A percentile compares a stretch with the other conserved stretches of the same genome.
phyloP scores from a whole-genome alignment of 2,113 vertebrate species.

The Lampris incognitus region DNA sequence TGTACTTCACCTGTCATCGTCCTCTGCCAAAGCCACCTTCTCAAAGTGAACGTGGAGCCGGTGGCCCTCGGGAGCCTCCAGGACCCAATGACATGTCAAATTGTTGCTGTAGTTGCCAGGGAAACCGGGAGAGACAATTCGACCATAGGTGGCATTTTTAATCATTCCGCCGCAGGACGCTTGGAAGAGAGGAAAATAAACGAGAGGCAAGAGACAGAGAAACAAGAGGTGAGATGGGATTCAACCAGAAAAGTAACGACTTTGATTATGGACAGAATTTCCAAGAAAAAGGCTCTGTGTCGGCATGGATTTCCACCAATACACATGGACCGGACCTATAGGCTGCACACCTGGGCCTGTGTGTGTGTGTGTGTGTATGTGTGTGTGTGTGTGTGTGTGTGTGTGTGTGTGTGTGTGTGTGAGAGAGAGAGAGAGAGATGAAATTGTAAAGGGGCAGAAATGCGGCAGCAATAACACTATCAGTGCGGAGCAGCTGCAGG shows the following conservation, averaged over 20 bases:
- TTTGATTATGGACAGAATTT: conserved; percentile 36
- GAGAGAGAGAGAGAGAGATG: conserved; percentile 11
- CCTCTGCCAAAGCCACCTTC: conserved; percentile 96
- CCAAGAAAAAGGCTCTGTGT: conserved; percentile 49
- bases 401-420: conserved; percentile 52
- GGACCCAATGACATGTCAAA: conserved; percentile 96
- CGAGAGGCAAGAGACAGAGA: conserved; percentile 32
- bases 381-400: conserved; percentile 56
- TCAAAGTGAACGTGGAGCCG: conserved; percentile 95
- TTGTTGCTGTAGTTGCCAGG: conserved; percentile 99
- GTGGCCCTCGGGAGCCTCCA: conserved; percentile 89
- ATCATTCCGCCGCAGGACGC: conserved; percentile 92
- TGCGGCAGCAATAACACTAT: conserved; percentile 67
- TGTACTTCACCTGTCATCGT: conserved; percentile 91
- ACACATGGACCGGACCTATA: conserved; percentile 56
- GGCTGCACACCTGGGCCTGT: conserved; percentile 53
- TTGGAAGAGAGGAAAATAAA: conserved; percentile 54
- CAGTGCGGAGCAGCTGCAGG: conserved; percentile 73
- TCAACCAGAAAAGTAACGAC: conserved; percentile 59
- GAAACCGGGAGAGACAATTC: conserved; percentile 92
- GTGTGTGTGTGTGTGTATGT: conserved; percentile 56
- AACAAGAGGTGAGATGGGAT: conserved; percentile 35
- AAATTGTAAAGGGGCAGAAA: conserved; percentile 58
- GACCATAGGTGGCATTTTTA: conserved; percentile 91
- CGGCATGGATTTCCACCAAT: conserved; percentile 59